Percentiles rank a stretch among this genome's conserved stretches.
These are phyloP conservation scores for Gymnocheta viridis DNA, from an alignment of 2,888 invertebrate species.

Conservation along the genomic window DNA sequence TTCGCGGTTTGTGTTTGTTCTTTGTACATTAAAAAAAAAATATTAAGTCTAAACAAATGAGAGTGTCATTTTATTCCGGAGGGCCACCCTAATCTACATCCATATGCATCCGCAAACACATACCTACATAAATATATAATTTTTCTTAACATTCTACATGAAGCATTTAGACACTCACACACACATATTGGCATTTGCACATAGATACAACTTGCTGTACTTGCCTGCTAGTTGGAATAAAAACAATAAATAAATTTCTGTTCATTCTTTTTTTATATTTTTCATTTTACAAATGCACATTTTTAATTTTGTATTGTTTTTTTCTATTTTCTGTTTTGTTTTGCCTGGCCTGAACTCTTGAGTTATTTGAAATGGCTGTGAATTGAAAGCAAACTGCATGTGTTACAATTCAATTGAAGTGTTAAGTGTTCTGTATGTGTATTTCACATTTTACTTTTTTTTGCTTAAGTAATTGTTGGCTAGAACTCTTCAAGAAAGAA, in stretches of 20 bases:
- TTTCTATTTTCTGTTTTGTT: neutral
- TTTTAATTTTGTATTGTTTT: conserved; percentile 18
- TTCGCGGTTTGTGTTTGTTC: no score
- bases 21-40: no score
- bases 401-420: conserved; percentile 57
- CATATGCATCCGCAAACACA: neutral
- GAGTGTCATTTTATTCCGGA: neutral
- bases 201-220: conserved; percentile 1
- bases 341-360: conserved; percentile 32
- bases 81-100: no score
- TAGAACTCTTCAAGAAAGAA: conserved; percentile 7
- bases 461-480: conserved; percentile 46
- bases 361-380: conserved; percentile 34
- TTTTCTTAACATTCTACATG: conserved; percentile 34
- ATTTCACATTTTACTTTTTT: neutral
- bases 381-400: conserved; percentile 41
- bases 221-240: conserved; percentile 9
- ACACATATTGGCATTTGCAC: neutral
- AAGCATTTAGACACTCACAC: neutral
- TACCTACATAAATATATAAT: neutral
- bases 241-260: conserved; percentile 18
- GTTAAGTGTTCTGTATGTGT: conserved; percentile 45
- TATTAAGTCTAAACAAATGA: no score
- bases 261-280: conserved; percentile 18
- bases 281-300: conserved; percentile 19